Evolutionary conservation across 2,888 invertebrate genomes (phyloP).

Genomic region (Mesorhabditis belari): DNA sequence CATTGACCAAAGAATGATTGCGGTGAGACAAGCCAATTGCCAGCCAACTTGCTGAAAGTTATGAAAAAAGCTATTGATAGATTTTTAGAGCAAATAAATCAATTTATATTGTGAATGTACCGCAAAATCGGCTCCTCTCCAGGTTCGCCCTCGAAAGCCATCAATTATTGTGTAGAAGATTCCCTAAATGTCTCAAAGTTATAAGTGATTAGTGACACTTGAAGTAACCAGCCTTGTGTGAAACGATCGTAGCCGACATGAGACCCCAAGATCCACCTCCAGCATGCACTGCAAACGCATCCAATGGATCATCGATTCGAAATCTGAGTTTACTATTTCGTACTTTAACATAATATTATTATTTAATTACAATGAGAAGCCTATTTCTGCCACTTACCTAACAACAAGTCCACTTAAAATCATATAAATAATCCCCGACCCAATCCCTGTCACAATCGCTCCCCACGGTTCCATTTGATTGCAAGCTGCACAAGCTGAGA

Average conservation of each 20-base stretch:
- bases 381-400: constrained; percentile 13
- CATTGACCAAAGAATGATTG: constrained; percentile 57
- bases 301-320: constrained; percentile 58
- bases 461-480: constrained; percentile 57
- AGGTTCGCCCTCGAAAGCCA: too few relatives aligned
- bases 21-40: constrained; percentile 56
- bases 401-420: constrained; percentile 46
- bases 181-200: constrained; percentile 9
- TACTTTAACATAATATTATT: too few relatives aligned
- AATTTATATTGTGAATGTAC: constrained; percentile 16
- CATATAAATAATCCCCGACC: constrained; percentile 56
- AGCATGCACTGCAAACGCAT: constrained; percentile 59
- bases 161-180: constrained; percentile 12
- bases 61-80: background rate
- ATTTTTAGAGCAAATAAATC: background rate
- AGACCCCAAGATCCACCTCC: constrained; percentile 60
- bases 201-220: too few relatives aligned
- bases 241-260: constrained; percentile 32
- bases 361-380: too few relatives aligned
- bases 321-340: too few relatives aligned
- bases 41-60: constrained; percentile 53
- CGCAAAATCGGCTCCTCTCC: constrained; percentile 4
- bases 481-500: constrained; percentile 58
- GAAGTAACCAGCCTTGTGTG: too few relatives aligned
- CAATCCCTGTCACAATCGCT: constrained; percentile 55